Percentiles rank a stretch among this genome's conserved stretches.
Evolutionary conservation across 2,113 vertebrate genomes (phyloP).

Genomic region (Taxidea taxus): DNA sequence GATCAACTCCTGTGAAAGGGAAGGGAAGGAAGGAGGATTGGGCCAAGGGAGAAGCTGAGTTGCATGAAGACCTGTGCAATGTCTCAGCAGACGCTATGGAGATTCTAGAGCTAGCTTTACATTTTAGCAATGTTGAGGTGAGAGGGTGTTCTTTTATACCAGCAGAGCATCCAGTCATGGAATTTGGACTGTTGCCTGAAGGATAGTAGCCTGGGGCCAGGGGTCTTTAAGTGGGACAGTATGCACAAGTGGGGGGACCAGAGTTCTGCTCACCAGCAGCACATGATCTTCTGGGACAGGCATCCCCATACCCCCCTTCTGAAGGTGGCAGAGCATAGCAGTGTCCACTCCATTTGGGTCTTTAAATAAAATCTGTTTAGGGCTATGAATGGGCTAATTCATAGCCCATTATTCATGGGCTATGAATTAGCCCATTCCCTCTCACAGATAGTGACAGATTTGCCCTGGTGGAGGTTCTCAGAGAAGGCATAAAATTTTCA

Average conservation of each 20-base stretch:
- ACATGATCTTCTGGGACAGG: accelerated
- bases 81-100: not conserved
- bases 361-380: not conserved
- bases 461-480: not conserved
- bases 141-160: not conserved
- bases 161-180: no score
- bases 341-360: not conserved
- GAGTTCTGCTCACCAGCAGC: no score
- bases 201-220: no score
- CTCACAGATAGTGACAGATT: not conserved
- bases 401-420: no score
- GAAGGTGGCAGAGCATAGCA: accelerated
- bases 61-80: accelerated
- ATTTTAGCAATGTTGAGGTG: not conserved
- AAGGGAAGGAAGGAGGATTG: no score
- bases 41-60: not conserved
- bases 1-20: not conserved
- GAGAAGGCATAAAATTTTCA: not conserved
- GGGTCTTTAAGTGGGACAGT: accelerated
- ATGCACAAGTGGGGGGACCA: accelerated
- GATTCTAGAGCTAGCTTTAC: not conserved
- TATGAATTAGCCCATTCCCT: not conserved
- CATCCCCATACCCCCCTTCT: accelerated
- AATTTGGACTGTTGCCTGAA: not conserved
- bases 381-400: no score